Evolutionary conservation across 2,797 vertebrate species (phyloP).

Genomic region (Mareca penelope): DNA sequence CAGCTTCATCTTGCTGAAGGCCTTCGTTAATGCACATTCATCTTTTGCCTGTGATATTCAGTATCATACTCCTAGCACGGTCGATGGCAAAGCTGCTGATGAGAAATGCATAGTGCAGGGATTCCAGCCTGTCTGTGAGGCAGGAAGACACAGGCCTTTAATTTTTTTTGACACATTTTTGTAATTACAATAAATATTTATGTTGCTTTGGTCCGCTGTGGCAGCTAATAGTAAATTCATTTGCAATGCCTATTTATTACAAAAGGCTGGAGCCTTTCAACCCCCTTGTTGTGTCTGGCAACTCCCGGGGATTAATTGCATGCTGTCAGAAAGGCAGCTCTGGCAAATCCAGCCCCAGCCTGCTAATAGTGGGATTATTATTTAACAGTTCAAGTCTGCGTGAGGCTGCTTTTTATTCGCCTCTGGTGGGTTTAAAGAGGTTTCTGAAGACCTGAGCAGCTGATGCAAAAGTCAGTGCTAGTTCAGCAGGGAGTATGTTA

Average conservation of each 20-base stretch:
- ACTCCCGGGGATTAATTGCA: constrained; percentile 54
- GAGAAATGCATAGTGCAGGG: neutral
- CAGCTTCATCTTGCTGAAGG: neutral
- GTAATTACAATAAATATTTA: constrained; percentile 2
- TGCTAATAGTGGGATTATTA: constrained; percentile 52
- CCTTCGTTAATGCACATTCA: neutral
- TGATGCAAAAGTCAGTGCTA: neutral
- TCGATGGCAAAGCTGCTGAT: neutral
- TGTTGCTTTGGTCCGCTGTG: neutral
- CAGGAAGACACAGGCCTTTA: neutral
- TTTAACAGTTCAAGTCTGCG: constrained; percentile 40
- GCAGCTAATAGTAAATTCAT: constrained; percentile 36
- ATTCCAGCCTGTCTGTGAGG: neutral
- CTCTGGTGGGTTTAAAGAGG: constrained; percentile 2
- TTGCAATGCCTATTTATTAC: constrained; percentile 46
- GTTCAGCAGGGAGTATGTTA: neutral
- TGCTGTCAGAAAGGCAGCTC: constrained; percentile 34
- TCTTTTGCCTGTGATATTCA: neutral
- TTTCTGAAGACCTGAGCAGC: neutral
- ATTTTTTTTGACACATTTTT: neutral
- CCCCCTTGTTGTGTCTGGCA: constrained; percentile 59
- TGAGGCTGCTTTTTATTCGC: neutral
- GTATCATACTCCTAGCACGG: neutral
- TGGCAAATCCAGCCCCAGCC: constrained; percentile 47
- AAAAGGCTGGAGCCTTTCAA: constrained; percentile 18